These are phyloP conservation scores for Acanthaster planci DNA, from an alignment of 35 echinoderm and acorn worm genomes.

Conservation along the genomic window DNA sequence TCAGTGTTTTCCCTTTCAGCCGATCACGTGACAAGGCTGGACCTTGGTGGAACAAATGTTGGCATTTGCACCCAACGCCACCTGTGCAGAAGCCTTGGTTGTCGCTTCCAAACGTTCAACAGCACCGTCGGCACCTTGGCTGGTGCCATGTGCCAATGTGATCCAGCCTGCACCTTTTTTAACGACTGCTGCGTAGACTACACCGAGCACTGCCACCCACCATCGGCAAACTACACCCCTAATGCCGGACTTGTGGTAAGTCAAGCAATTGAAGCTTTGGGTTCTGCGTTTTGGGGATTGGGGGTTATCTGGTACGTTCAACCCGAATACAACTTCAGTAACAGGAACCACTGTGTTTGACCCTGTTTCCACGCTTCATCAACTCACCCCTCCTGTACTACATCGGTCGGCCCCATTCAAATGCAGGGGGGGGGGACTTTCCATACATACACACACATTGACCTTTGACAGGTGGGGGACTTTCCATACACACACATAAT, in stretches of 20 bases:
- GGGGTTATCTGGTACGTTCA: neutral
- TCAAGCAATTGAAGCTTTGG: too few relatives aligned
- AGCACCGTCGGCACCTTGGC: neutral
- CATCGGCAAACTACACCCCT: too few relatives aligned
- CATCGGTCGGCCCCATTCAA: neutral
- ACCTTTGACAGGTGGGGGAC: too few relatives aligned
- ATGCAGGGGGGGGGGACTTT: too few relatives aligned
- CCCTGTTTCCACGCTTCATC: neutral
- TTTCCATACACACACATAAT: too few relatives aligned
- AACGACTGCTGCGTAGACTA: conserved; percentile 13
- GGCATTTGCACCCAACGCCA: neutral
- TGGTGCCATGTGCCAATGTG: neutral
- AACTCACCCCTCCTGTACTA: neutral
- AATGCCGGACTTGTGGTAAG: too few relatives aligned
- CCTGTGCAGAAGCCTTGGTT: conserved; percentile 7
- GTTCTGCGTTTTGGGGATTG: neutral
- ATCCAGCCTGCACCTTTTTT: conserved; percentile 4
- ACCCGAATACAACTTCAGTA: neutral
- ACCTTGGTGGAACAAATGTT: neutral
- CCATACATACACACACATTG: too few relatives aligned
- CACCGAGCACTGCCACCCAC: neutral
- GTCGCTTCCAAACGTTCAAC: neutral
- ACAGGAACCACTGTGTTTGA: neutral
- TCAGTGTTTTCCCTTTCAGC: neutral
- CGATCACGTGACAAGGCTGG: neutral